A percentile compares a stretch with the other conserved stretches of the same genome.
phyloP scores from a whole-genome alignment of 1,140 invertebrate genomes.

The Uloborus diversus region DNA sequence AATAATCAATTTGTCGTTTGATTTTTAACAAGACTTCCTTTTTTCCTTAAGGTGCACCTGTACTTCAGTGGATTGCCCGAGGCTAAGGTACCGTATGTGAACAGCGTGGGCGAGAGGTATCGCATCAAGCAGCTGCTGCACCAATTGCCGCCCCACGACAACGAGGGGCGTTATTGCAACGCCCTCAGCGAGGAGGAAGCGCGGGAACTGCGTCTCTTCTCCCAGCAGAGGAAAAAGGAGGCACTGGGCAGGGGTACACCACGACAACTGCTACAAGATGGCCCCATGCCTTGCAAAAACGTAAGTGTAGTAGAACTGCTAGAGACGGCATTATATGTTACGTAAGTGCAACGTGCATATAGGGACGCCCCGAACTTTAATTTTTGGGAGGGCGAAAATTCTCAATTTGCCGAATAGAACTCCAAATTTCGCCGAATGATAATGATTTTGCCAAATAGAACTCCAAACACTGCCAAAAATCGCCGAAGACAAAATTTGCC shows the following conservation, averaged over 20 bases:
- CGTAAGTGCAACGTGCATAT: not conserved
- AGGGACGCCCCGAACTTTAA: not conserved
- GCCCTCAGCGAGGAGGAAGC: slow-evolving; percentile 89
- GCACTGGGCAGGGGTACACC: slow-evolving; percentile 91
- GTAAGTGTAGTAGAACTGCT: too few relatives aligned
- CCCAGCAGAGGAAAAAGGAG: slow-evolving; percentile 89
- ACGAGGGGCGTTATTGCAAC: slow-evolving; percentile 90
- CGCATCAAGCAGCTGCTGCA: slow-evolving; percentile 92
- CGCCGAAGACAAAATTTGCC: too few relatives aligned
- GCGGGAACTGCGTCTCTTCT: slow-evolving; percentile 91
- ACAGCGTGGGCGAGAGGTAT: slow-evolving; percentile 94
- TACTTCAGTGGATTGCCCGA: slow-evolving; percentile 95
- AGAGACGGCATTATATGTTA: too few relatives aligned
- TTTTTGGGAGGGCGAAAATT: too few relatives aligned
- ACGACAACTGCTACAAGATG: slow-evolving; percentile 74
- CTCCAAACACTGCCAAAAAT: too few relatives aligned
- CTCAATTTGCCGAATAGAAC: too few relatives aligned
- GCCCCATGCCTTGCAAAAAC: slow-evolving; percentile 75
- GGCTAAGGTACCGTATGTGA: slow-evolving; percentile 97
- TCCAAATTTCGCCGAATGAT: too few relatives aligned
- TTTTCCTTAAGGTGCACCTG: slow-evolving; percentile 82
- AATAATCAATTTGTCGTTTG: too few relatives aligned
- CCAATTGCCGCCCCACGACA: slow-evolving; percentile 97
- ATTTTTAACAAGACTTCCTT: not conserved
- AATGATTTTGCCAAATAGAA: too few relatives aligned